Percentiles rank a stretch among this genome's conserved stretches.
These are phyloP conservation scores for Thumatha senex DNA, from an alignment of 2,888 invertebrate genomes.

Conservation along the genomic window DNA sequence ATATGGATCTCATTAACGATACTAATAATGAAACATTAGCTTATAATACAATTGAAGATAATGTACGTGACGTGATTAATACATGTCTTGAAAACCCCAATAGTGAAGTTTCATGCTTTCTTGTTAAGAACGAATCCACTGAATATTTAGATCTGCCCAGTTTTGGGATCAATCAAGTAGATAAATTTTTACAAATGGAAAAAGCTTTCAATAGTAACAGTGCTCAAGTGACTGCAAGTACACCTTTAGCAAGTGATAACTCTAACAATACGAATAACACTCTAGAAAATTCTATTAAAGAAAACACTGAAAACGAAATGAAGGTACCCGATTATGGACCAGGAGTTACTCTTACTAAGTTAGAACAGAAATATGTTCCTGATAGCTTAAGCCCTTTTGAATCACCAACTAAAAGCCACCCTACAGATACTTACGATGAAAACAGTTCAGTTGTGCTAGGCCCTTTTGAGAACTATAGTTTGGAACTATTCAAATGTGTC, in stretches of 20 bases:
- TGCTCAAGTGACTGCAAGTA: slow-evolving; percentile 54
- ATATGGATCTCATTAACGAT: slow-evolving; percentile 70
- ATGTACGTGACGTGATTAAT: slow-evolving; percentile 39
- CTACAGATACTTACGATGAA: slow-evolving; percentile 74
- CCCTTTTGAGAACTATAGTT: slow-evolving; percentile 81
- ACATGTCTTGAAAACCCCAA: slow-evolving; percentile 43
- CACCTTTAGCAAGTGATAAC: slow-evolving; percentile 63
- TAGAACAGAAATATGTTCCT: slow-evolving; percentile 59
- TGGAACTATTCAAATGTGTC: slow-evolving; percentile 76
- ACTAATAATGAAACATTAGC: slow-evolving; percentile 53
- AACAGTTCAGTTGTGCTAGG: slow-evolving; percentile 83
- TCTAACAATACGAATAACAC: slow-evolving; percentile 48
- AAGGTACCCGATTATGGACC: slow-evolving; percentile 51
- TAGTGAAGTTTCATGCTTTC: slow-evolving; percentile 31
- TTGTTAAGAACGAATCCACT: slow-evolving; percentile 65
- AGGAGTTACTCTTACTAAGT: slow-evolving; percentile 49
- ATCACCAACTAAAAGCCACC: slow-evolving; percentile 74
- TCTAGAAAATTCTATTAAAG: slow-evolving; percentile 43
- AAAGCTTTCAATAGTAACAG: slow-evolving; percentile 46
- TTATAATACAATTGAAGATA: slow-evolving; percentile 40
- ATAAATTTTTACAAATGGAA: slow-evolving; percentile 63
- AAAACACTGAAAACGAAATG: slow-evolving; percentile 43
- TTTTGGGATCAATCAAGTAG: slow-evolving; percentile 51
- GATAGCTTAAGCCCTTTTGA: slow-evolving; percentile 71
- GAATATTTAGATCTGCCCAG: slow-evolving; percentile 73